Percentiles rank a stretch among this genome's conserved stretches.
phyloP scores from a whole-genome alignment of 53 echinoderm and acorn worm species.

The Holothuria scabra region DNA sequence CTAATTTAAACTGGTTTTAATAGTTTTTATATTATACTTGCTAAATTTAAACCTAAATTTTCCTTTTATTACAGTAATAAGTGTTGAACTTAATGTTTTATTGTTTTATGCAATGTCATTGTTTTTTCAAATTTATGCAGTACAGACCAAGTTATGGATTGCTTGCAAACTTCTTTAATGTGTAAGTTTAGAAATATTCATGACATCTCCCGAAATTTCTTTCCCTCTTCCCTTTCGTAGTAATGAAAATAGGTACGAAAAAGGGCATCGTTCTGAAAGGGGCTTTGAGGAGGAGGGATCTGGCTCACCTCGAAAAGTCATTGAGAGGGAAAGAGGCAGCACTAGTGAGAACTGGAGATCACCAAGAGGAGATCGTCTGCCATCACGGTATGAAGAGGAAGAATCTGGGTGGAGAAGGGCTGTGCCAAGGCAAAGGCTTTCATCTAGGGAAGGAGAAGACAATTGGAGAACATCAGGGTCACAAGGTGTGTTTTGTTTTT shows the following conservation, averaged over 20 bases:
- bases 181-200: no score
- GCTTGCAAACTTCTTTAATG: no score
- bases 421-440: constrained; percentile 53
- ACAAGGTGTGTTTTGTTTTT: background rate
- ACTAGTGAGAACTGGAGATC: constrained; percentile 94
- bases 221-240: background rate
- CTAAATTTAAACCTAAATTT: no score
- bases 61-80: no score
- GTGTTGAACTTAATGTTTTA: no score
- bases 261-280: constrained; percentile 62
- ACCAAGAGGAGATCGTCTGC: constrained; percentile 59
- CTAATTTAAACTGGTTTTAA: no score
- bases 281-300: constrained; percentile 89
- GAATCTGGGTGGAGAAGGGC: constrained; percentile 75
- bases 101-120: no score
- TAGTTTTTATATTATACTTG: no score
- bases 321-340: constrained; percentile 85
- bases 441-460: constrained; percentile 68
- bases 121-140: no score
- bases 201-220: background rate
- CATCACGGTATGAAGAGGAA: constrained; percentile 56
- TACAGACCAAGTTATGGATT: no score
- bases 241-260: constrained; percentile 67
- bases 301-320: constrained; percentile 81
- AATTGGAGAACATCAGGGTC: constrained; percentile 49